Evolutionary conservation across 1,140 invertebrate genomes (phyloP), one percentile per base, ranked within the genome.

Genomic region (Papilio machaon): DNA sequence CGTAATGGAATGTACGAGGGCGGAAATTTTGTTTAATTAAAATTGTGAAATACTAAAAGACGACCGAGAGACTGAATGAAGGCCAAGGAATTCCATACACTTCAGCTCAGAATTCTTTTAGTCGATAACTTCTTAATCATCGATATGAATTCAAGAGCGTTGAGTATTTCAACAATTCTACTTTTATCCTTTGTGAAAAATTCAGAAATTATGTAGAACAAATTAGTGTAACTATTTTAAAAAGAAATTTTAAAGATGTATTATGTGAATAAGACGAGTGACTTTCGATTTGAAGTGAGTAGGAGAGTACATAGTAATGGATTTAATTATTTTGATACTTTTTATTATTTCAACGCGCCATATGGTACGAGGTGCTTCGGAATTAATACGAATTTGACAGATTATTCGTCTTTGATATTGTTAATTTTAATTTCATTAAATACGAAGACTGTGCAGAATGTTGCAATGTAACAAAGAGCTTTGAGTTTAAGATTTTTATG

Each of bases 11-110:
- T 76, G 46, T 76, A 49, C n/a, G 13, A 19, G 74, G 74, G 43
- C 9, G 74, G 46, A 76, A 76, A 76, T 76, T 76, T 54, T 30
- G 46, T 76, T 76, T 76, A 76, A 76, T 76, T 76, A 76, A 76
- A 76, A 76, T 52, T 52, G 74, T 76, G 74, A 76, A 52, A 54
- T 76, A 76, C 46, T 76, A 52, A 52, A 49, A 76, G 47, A 47
- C 74, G 74, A 76, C 74, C 74, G 23, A 54, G 74, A 76, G 9
- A 38, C 5, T 46, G 73, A 76, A 76, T 70, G 64, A 70, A 70
- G 13, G 3, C 47, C 10, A 13, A 76, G 47, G 74, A 76, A 76
- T 76, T 76, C 47, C 46, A 76, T 52, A 76, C 74, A 76, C 46
- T 43, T 47, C 19, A 46, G 46, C 73, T 46, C 10, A 10, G 73